Evolutionary conservation across 2,113 vertebrate genomes (phyloP).

Genomic region (Eublepharis macularius): DNA sequence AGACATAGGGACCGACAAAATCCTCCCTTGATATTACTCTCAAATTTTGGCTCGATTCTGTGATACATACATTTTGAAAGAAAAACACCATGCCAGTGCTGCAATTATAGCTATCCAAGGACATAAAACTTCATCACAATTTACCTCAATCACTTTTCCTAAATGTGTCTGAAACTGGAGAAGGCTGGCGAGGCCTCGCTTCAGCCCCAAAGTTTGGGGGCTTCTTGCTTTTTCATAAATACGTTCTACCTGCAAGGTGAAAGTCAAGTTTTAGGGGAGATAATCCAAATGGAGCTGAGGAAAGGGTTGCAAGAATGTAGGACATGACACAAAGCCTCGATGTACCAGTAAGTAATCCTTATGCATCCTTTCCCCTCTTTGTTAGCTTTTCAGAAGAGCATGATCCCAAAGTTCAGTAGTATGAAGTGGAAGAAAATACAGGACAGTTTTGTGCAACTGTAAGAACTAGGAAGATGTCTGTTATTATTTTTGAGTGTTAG

Average conservation of each 20-base stretch:
- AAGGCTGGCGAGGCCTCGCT: constrained; percentile 60
- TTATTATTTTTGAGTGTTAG: background rate
- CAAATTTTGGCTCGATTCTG: background rate
- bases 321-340: background rate
- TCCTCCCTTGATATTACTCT: fast-evolving
- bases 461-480: background rate
- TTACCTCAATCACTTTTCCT: constrained; percentile 46
- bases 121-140: background rate
- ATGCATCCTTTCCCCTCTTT: background rate
- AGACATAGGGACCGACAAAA: background rate
- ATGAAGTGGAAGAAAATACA: background rate
- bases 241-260: constrained; percentile 48
- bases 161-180: constrained; percentile 58
- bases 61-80: fast-evolving
- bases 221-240: constrained; percentile 31
- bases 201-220: constrained; percentile 57
- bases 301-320: background rate
- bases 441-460: background rate
- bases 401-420: background rate
- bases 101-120: background rate
- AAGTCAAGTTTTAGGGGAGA: background rate
- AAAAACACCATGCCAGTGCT: background rate
- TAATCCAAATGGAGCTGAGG: background rate
- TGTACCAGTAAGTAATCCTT: background rate
- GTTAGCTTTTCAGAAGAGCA: background rate